Evolutionary conservation across 2,888 invertebrate genomes (phyloP), one percentile per base, ranked within the genome.

Genomic region (Caenorhabditis zanzibari): DNA sequence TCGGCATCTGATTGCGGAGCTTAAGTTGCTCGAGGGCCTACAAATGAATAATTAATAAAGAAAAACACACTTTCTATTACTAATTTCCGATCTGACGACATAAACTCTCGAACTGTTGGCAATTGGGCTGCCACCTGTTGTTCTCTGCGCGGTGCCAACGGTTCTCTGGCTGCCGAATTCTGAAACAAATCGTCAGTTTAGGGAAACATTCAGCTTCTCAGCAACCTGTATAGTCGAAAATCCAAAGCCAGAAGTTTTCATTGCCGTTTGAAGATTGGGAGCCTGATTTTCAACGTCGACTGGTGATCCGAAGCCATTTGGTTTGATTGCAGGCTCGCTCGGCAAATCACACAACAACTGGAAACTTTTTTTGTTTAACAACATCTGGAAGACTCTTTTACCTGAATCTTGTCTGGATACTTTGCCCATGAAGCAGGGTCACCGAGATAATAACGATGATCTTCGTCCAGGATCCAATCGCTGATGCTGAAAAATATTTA

Each of bases 51-150:
- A 12, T 26, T 26, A 54, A 5, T 54, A n/a, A n/a, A n/a, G n/a
- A n/a, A n/a, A n/a, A n/a, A n/a, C n/a, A n/a, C n/a, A n/a, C 19
- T 26, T 26, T 22, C 14, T 5, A 19, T 7, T 47, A 54, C 54
- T 26, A 54, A 54, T 54, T 54, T 54, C 19, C 54, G 24, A 54
- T 54, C 54, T 26, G 54, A 26, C 14, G 54, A 54, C 54, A 54
- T 54, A 10, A 54, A 54, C 14, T 54, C 54, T 26, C 14, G 54
- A n/a, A 19, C 19, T 0, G 5, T 47, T 19, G 19, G 47, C 5
- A 19, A n/a, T 5, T 19, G n/a, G n/a, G 7, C 47, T 0, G 47
- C 47, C 19, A 9, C 7, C 19, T 47, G 47, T 19, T 47, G n/a
- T 5, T 19, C 19, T 2, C 44, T 44, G 19, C 9, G 19, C 7